Evolutionary conservation across 1,140 invertebrate genomes (phyloP), one percentile per base, ranked within the genome.

Genomic region (Planococcus citri): DNA sequence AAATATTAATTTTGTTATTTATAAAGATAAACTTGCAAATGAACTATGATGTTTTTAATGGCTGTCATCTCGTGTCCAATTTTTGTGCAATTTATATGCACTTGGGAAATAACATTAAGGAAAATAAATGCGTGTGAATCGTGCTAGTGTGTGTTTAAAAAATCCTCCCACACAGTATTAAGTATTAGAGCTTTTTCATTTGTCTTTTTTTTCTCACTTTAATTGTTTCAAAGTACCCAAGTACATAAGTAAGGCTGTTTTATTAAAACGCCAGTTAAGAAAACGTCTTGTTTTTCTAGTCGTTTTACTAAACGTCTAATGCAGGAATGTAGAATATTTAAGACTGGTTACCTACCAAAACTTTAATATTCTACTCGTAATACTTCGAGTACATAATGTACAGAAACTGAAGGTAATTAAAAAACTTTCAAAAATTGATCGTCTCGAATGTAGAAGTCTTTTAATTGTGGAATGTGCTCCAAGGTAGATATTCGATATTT

Each of bases 351-450:
- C 10, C 2, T 51, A 17, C 10, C 2, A n/a, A 51, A 51, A 51
- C 41, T 51, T 51, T 51, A 14, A 20, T n/a, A n/a, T n/a, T n/a
- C n/a, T n/a, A n/a, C n/a, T n/a, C n/a, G n/a, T n/a, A n/a, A n/a
- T 14, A 9, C 29, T 12, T 33, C 17, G 6, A 51, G 6, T 20
- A 51, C 41, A 3, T 51, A 3, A 51, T 51, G 17, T 51, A 51
- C 41, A n/a, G 10, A 20, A 17, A 51, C 41, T 9, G 41, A 9
- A 51, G 41, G n/a, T 51, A 51, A 51, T 51, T 51, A 51, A 51
- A 51, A 51, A 51, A 51, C 41, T 51, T 51, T 51, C 41, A 51
- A 51, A 51, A 51, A 51, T 51, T 51, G 41, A 51, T 51, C n/a
- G 29, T 33, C 29, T 33, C 12, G 29, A 33, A 33, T 33, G 29